These are phyloP conservation scores for Hydrocynus forskahlii DNA, from an alignment of 2,797 vertebrate species.

Conservation along the genomic window DNA sequence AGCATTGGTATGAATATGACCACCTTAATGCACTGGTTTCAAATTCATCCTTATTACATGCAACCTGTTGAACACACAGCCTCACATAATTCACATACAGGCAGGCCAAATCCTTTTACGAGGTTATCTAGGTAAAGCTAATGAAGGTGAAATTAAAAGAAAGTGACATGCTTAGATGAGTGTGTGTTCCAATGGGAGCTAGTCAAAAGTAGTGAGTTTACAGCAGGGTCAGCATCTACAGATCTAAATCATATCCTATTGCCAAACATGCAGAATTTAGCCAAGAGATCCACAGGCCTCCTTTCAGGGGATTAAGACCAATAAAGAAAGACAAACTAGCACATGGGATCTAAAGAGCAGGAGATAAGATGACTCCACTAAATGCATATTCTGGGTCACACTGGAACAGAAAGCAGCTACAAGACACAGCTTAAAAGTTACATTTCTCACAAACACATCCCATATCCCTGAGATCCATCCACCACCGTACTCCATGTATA, in stretches of 20 bases:
- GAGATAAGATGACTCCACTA: not conserved
- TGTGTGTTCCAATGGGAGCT: slow-evolving; percentile 11
- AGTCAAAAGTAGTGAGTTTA: not conserved
- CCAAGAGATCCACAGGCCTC: not conserved
- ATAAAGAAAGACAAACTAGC: not conserved
- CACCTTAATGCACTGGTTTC: slow-evolving; percentile 28
- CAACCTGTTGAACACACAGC: slow-evolving; percentile 5
- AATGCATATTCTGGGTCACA: not conserved
- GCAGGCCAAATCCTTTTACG: slow-evolving; percentile 11
- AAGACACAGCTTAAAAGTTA: slow-evolving; percentile 8
- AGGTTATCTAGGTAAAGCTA: slow-evolving; percentile 18
- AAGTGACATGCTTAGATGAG: not conserved
- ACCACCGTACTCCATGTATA: slow-evolving; percentile 31
- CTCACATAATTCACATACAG: not conserved
- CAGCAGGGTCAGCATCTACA: slow-evolving; percentile 3
- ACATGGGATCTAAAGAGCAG: not conserved
- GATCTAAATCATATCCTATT: not conserved
- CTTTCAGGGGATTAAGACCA: not conserved
- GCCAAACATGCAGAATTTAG: not conserved
- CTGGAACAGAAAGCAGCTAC: not conserved
- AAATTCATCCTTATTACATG: slow-evolving; percentile 11
- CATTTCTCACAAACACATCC: slow-evolving; percentile 39
- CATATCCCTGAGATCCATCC: slow-evolving; percentile 68
- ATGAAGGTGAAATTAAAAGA: slow-evolving; percentile 9
- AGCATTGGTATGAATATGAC: slow-evolving; percentile 9